Base-by-base conservation (phyloP, 2,797 vertebrate genomes). In the Pseudomugil gertrudae region DNA sequence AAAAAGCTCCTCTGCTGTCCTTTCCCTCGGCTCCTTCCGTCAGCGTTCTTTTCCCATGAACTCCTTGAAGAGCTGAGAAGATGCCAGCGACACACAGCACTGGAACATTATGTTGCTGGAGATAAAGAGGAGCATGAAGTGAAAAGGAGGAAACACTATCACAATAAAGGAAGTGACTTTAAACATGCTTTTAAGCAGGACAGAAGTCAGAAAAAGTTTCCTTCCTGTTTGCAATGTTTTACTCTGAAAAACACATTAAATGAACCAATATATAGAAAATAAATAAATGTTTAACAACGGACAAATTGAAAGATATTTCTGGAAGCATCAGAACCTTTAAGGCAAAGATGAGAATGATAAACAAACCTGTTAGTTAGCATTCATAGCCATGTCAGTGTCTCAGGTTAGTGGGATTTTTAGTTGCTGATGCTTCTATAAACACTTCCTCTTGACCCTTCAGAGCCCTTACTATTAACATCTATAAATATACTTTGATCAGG, bases 1-100 rank as follows among this genome's bases (percentile, higher is more conserved):
- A 29, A 56, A 57, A 53, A 47, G 56, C 63, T 76, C 55, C 29
- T 74, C 75, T 48, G 71, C 63, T 33, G 59, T 78, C 61, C 40
- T 78, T 66, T 50, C 43, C 62, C 48, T 79, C 81, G 55, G 67
- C 45, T 77, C 69, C 72, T 72, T 78, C 84, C 77, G 58, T 76
- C 68, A 13, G 71, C 3, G 8, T 17, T 45, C 30, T 57, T 76
- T 90, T 87, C 84, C 79, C 88, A 87, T 36, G 74, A 84, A 81
- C 53, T 26, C 66, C 83, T 84, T 7, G 11, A 70, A 69, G 52
- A 54, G 64, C 70, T 76, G 86, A 84, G 78, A 81, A 56, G 71
- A 64, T 69, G 78, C 82, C 84, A 84, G 35, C 61, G 63, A 57
- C 1, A 0, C 53, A 51, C 61, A 74, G 74, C 80, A 77, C 68